Conservation (phyloP, 2,113 vertebrate genomes). For the Platycercus adscitus region DNA sequence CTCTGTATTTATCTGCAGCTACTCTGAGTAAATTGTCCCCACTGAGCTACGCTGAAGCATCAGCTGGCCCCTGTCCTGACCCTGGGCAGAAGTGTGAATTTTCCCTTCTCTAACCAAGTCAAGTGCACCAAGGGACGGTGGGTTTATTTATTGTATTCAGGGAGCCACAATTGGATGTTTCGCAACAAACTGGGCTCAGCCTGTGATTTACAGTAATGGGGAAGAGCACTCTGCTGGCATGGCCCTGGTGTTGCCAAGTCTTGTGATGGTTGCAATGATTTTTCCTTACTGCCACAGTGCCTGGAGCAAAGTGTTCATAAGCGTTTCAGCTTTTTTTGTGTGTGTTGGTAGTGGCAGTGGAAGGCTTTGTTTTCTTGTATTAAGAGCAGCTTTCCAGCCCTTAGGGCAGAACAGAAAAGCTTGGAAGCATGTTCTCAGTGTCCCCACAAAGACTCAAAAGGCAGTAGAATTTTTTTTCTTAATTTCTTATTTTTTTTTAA, state of each 20-base stretch:
- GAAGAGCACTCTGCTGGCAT: constrained; percentile 29
- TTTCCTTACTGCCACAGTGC: constrained; percentile 44
- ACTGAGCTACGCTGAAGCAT: neutral
- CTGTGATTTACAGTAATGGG: constrained; percentile 34
- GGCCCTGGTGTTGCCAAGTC: constrained; percentile 44
- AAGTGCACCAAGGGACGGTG: neutral
- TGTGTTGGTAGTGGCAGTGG: constrained; percentile 41
- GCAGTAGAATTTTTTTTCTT: neutral
- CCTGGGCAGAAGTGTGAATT: constrained; percentile 2
- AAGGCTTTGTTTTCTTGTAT: constrained; percentile 65
- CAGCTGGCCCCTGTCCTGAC: neutral
- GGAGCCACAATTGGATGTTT: constrained; percentile 26
- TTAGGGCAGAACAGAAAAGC: constrained; percentile 60
- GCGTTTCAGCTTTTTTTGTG: neutral
- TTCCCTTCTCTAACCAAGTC: neutral
- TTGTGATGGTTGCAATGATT: constrained; percentile 62
- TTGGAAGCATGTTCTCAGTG: constrained; percentile 54
- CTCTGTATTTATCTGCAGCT: neutral
- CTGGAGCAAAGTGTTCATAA: constrained; percentile 59
- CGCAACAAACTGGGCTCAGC: constrained; percentile 15
- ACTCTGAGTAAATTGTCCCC: neutral
- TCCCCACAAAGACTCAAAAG: constrained; percentile 48
- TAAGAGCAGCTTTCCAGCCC: constrained; percentile 65
- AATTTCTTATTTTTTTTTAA: neutral
- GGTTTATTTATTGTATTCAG: constrained; percentile 1